Evolutionary conservation across 2,888 invertebrate species (phyloP).

Genomic region (Hyles lineata): DNA sequence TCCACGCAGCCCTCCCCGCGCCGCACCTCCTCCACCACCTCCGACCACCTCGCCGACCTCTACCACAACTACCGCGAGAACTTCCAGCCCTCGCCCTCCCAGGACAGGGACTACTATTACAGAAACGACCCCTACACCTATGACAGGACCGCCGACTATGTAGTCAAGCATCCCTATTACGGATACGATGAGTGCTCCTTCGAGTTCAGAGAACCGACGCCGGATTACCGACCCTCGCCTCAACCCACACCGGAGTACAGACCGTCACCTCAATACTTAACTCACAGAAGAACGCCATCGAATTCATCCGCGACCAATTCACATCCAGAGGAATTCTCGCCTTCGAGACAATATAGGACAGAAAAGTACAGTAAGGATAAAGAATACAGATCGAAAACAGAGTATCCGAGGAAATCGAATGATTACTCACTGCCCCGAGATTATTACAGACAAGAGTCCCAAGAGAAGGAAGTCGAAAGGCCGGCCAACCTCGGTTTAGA

Average conservation of each 20-base stretch:
- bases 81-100: constrained; percentile 71
- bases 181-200: constrained; percentile 75
- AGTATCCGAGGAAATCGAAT: constrained; percentile 68
- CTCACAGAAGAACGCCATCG: constrained; percentile 91
- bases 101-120: constrained; percentile 70
- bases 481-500: constrained; percentile 86
- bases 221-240: constrained; percentile 65
- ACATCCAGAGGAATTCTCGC: constrained; percentile 80
- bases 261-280: constrained; percentile 84
- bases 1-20: constrained; percentile 87
- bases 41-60: constrained; percentile 87
- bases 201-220: constrained; percentile 71
- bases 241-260: constrained; percentile 88
- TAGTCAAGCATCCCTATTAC: constrained; percentile 73
- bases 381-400: constrained; percentile 68
- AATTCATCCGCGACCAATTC: constrained; percentile 87
- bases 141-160: constrained; percentile 77
- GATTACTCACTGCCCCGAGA: constrained; percentile 75
- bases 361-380: constrained; percentile 60
- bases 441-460: constrained; percentile 70
- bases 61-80: constrained; percentile 82
- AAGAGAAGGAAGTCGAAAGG: constrained; percentile 73
- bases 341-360: constrained; percentile 65
- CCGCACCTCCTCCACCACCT: constrained; percentile 86
- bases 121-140: constrained; percentile 67